Evolutionary conservation across 2,888 invertebrate species (phyloP), one percentile per base, ranked within the genome.

Genomic region (Apamea crenata): DNA sequence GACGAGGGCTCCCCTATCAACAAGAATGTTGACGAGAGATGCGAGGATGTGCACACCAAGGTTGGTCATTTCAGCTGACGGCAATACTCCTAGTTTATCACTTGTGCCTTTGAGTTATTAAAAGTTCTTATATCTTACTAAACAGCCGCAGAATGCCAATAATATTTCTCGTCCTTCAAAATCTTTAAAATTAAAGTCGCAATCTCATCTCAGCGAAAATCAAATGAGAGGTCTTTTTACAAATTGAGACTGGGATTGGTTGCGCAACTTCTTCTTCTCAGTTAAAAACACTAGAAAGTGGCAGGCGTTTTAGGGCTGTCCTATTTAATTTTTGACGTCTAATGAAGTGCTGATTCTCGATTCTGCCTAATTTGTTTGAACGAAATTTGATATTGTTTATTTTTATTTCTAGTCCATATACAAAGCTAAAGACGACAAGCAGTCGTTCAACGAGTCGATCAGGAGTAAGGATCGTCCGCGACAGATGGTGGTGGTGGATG

Each of bases 381-480:
- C 7, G 1, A 29, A 12, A 40, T 25, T 18, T 32, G 29, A 53
- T 16, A 25, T 14, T 25, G n/a, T n/a, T 61, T 16, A 29, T 59
- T 59, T 73, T 47, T 25, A 25, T 74, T 75, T 82, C 1, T 29
- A 80, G 73, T 87, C 90, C n/a, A 81, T 90, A 36, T 91, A 90
- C 68, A 93, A 91, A 77, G 94, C 93, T 0, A 96, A 96, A 74
- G 94, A 95, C 71, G 94, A 93, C 1, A 96, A 96, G 83, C 96
- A 96, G 82, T 92, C 91, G 25, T 84, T 96, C 47, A 96, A 96
- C 73, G 96, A 96, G 83, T 94, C 94, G 0, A 94, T 96, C 40
- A 91, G 93, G 50, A 91, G 88, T 59, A 93, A 93, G 74, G 95
- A 96, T 8, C 90, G 93, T 0, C 94, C 94, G 50, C 88, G 91